These are phyloP conservation scores for Lophius piscatorius DNA, from an alignment of 2,113 vertebrate genomes.

Conservation along the genomic window DNA sequence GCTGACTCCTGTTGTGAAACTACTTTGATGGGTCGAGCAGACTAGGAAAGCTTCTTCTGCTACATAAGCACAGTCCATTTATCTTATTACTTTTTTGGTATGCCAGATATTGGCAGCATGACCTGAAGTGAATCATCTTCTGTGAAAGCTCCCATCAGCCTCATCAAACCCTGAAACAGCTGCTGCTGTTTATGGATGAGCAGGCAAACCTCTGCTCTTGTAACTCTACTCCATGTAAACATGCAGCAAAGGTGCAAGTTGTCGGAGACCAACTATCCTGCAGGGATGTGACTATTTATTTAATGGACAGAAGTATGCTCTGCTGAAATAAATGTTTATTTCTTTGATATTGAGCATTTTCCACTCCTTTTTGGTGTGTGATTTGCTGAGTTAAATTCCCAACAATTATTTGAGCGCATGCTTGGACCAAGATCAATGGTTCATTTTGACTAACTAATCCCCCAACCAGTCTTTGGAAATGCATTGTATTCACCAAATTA, in stretches of 20 bases:
- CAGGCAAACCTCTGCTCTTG: neutral
- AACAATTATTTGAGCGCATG: too few relatives aligned
- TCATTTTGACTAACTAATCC: too few relatives aligned
- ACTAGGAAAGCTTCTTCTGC: too few relatives aligned
- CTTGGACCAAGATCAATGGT: too few relatives aligned
- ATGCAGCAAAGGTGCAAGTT: neutral
- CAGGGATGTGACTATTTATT: neutral
- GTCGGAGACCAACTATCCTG: neutral
- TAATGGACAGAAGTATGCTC: neutral
- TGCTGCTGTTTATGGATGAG: neutral
- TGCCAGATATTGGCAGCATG: neutral
- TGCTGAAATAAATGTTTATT: neutral
- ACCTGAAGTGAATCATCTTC: neutral
- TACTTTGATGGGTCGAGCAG: too few relatives aligned
- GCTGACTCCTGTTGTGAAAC: too few relatives aligned
- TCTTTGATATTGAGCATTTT: slow-evolving; percentile 6
- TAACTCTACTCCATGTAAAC: neutral
- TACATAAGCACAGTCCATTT: too few relatives aligned
- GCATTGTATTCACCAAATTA: too few relatives aligned
- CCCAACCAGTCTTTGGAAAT: too few relatives aligned
- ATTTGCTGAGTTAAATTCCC: neutral
- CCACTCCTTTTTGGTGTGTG: slow-evolving; percentile 1
- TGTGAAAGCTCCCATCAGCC: neutral
- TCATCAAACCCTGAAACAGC: neutral
- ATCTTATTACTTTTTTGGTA: too few relatives aligned